Evolutionary conservation across 2,888 invertebrate genomes (phyloP).

Genomic region (Lutraria lutraria): DNA sequence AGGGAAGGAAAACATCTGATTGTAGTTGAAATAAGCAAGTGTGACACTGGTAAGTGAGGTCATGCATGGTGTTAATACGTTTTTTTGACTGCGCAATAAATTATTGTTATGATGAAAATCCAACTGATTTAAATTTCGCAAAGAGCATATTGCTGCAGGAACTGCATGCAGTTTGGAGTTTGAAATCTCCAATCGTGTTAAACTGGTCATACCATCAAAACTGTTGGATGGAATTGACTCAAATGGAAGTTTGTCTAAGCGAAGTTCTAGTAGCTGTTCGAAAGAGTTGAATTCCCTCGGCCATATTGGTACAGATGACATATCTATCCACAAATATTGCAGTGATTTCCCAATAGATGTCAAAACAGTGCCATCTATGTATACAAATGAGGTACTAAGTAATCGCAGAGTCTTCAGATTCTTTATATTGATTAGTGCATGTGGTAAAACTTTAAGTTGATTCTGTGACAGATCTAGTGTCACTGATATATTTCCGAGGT

Average conservation of each 20-base stretch:
- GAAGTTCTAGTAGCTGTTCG: neutral
- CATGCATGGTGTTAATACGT: slow-evolving; percentile 3
- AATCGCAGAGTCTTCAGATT: slow-evolving; percentile 27
- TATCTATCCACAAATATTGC: slow-evolving; percentile 26
- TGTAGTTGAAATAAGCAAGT: slow-evolving; percentile 25
- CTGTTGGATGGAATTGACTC: slow-evolving; percentile 23
- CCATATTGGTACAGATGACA: slow-evolving; percentile 39
- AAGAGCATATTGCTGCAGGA: slow-evolving; percentile 23
- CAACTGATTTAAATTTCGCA: slow-evolving; percentile 20
- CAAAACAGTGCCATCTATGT: slow-evolving; percentile 5
- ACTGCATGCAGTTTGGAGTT: slow-evolving; percentile 38
- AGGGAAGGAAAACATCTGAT: slow-evolving; percentile 37
- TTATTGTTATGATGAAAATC: slow-evolving; percentile 34
- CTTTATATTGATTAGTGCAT: slow-evolving; percentile 13
- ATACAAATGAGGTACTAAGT: slow-evolving; percentile 16
- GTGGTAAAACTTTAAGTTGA: slow-evolving; percentile 15
- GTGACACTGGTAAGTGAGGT: neutral
- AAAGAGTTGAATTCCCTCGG: slow-evolving; percentile 18
- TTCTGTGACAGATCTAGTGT: slow-evolving; percentile 24
- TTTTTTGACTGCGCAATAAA: neutral
- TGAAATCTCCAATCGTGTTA: slow-evolving; percentile 27
- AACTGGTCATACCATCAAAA: slow-evolving; percentile 22
- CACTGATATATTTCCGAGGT: slow-evolving; percentile 26
- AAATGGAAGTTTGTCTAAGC: slow-evolving; percentile 24
- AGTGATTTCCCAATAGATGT: slow-evolving; percentile 19